These are phyloP conservation scores for Nomada lathburiana DNA, from an alignment of 2,888 invertebrate species.

Conservation along the genomic window DNA sequence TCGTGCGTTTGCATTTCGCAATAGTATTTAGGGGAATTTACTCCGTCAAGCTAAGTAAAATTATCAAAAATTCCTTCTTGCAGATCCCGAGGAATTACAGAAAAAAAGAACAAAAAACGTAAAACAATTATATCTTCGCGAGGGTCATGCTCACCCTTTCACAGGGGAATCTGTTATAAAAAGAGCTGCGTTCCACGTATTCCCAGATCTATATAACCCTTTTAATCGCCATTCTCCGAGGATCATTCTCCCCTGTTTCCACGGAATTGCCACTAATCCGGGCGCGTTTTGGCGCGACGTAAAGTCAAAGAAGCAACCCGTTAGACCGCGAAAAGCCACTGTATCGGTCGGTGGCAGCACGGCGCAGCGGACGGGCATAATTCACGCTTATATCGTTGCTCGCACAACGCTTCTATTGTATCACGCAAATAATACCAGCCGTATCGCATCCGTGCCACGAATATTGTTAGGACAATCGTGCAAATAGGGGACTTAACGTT, in stretches of 20 bases:
- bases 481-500: constrained; percentile 71
- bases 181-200: not conserved
- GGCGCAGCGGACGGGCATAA: constrained; percentile 49
- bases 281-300: constrained; percentile 7
- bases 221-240: not conserved
- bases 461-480: constrained; percentile 64
- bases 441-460: constrained; percentile 58
- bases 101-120: not conserved
- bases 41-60: no score
- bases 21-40: no score
- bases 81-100: not conserved
- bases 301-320: constrained; percentile 49
- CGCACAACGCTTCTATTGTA: constrained; percentile 58
- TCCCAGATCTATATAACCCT: not conserved
- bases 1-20: no score
- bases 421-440: constrained; percentile 56
- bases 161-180: no score
- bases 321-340: constrained; percentile 53
- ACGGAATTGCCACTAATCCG: constrained; percentile 29
- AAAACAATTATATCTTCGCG: not conserved
- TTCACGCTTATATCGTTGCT: constrained; percentile 61
- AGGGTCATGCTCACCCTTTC: not conserved
- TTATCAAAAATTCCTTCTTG: not conserved
- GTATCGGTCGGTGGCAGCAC: constrained; percentile 54
- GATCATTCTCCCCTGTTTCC: not conserved